A percentile compares a stretch with the other conserved stretches of the same genome.
Conservation (phyloP, 2,888 invertebrate species). For the Campoplex nolae region DNA sequence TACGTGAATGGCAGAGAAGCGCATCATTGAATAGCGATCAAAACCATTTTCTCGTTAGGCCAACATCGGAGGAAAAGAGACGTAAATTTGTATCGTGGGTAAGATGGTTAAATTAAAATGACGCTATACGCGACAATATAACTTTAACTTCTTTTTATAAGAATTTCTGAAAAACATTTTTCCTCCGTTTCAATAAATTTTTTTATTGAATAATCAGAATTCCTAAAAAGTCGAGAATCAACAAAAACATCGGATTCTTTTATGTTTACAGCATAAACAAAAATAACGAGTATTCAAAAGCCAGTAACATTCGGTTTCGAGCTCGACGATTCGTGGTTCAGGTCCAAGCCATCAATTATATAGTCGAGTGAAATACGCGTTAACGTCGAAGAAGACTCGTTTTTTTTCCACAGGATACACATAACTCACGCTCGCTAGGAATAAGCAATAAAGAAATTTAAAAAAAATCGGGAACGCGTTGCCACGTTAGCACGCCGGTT, state of each 20-base stretch:
- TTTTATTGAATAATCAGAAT: background rate
- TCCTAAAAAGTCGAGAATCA: background rate
- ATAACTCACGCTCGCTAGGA: conserved; percentile 1
- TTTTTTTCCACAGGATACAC: background rate
- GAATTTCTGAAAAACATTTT: background rate
- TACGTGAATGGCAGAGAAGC: background rate
- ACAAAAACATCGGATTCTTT: background rate
- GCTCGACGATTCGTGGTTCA: background rate
- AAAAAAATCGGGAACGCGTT: too few species aligned
- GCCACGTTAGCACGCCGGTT: too few species aligned
- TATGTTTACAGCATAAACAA: background rate
- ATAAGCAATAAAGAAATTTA: background rate
- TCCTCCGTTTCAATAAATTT: background rate
- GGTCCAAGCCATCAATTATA: background rate
- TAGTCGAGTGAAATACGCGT: background rate
- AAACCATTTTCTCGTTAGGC: conserved; percentile 24
- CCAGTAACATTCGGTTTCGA: background rate
- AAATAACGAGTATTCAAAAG: background rate
- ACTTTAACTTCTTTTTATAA: background rate
- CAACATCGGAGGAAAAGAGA: background rate
- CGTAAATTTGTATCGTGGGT: background rate
- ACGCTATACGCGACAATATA: background rate
- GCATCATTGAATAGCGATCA: conserved; percentile 45
- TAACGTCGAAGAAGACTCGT: background rate
- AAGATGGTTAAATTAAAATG: background rate